A percentile compares a stretch with the other conserved stretches of the same genome.
These are phyloP conservation scores for Cuniculus paca DNA, from an alignment of 2,797 vertebrate genomes.

Conservation along the genomic window DNA sequence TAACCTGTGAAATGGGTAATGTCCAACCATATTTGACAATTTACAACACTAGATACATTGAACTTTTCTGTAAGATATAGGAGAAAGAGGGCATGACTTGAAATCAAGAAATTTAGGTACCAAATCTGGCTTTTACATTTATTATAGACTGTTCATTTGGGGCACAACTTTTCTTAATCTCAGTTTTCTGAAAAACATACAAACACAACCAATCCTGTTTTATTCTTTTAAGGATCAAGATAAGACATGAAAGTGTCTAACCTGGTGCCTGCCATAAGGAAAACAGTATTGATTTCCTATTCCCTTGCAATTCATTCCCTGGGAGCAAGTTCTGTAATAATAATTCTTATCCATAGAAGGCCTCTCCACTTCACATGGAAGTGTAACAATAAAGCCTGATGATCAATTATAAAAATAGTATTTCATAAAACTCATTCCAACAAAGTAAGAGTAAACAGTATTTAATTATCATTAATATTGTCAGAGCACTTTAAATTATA, in stretches of 20 bases:
- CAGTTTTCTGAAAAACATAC: constrained; percentile 29
- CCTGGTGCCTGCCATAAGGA: background rate
- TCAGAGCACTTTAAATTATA: background rate
- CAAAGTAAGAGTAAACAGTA: constrained; percentile 51
- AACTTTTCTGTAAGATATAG: background rate
- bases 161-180: background rate
- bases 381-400: background rate
- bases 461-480: constrained; percentile 39
- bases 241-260: constrained; percentile 22
- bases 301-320: background rate
- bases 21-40: background rate
- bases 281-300: constrained; percentile 11
- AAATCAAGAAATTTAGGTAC: background rate
- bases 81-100: background rate
- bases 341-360: constrained; percentile 13
- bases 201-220: background rate
- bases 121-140: background rate
- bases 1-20: constrained; percentile 9
- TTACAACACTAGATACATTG: background rate
- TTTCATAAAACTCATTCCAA: constrained; percentile 59
- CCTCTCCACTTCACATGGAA: background rate
- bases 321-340: background rate
- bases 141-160: background rate
- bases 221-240: constrained; percentile 55
- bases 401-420: background rate